phyloP scores from a whole-genome alignment of 2,888 invertebrate species.

The Drosophila borealis region DNA sequence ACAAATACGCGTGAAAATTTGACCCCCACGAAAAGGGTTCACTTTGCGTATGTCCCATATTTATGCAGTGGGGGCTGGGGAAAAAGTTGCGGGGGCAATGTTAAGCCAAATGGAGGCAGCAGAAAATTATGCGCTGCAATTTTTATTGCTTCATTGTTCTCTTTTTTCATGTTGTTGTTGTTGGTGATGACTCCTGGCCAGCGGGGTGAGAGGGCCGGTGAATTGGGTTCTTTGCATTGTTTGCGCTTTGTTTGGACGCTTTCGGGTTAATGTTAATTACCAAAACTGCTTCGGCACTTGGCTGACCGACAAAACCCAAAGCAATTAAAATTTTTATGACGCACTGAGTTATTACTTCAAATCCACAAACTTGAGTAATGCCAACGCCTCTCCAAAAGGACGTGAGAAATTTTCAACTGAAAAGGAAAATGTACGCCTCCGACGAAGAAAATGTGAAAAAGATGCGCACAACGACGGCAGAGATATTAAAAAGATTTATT shows the following conservation, averaged over 20 bases:
- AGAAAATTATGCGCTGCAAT: slow-evolving; percentile 81
- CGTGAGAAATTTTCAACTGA: slow-evolving; percentile 66
- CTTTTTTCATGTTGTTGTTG: slow-evolving; percentile 32
- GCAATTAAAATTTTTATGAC: slow-evolving; percentile 82
- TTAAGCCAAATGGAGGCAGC: slow-evolving; percentile 45
- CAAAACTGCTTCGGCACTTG: slow-evolving; percentile 80
- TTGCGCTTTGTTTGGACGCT: slow-evolving; percentile 64
- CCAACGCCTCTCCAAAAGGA: slow-evolving; percentile 63
- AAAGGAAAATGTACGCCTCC: slow-evolving; percentile 74
- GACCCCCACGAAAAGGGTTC: slow-evolving; percentile 61
- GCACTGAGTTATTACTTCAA: slow-evolving; percentile 80
- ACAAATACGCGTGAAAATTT: slow-evolving; percentile 78
- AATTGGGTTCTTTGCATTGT: slow-evolving; percentile 71
- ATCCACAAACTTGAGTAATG: slow-evolving; percentile 81
- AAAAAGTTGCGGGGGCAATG: slow-evolving; percentile 10
- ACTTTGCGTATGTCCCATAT: slow-evolving; percentile 31
- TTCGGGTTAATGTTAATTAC: slow-evolving; percentile 80
- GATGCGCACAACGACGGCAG: slow-evolving; percentile 40
- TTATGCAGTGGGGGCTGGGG: slow-evolving; percentile 5
- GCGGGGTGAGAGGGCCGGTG: slow-evolving; percentile 9
- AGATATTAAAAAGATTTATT: slow-evolving; percentile 79
- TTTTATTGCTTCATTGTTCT: slow-evolving; percentile 81
- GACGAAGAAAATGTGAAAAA: slow-evolving; percentile 38
- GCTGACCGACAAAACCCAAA: slow-evolving; percentile 71
- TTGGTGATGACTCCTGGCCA: slow-evolving; percentile 37